These are phyloP conservation scores for Drosophila quasianomalipes DNA, from an alignment of 2,888 invertebrate genomes.

Conservation along the genomic window DNA sequence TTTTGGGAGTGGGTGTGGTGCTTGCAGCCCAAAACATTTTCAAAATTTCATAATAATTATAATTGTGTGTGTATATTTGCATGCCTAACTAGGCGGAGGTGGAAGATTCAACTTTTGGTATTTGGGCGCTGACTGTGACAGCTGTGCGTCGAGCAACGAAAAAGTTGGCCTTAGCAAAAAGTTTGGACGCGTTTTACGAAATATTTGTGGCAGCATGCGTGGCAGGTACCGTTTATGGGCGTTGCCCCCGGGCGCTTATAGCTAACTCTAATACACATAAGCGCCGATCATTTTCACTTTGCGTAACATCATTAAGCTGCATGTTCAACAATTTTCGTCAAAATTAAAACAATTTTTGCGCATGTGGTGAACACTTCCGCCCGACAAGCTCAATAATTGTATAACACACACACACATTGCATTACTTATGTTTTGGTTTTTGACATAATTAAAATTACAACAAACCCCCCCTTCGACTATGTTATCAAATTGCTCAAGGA, in stretches of 20 bases:
- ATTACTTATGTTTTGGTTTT: conserved; percentile 42
- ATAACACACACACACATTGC: conserved; percentile 22
- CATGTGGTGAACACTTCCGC: conserved; percentile 43
- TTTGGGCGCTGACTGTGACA: conserved; percentile 36
- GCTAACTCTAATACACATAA: conserved; percentile 5
- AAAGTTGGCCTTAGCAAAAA: conserved; percentile 45
- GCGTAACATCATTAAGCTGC: conserved; percentile 49
- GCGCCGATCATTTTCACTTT: conserved; percentile 43
- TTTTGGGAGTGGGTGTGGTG: not conserved
- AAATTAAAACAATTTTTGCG: conserved; percentile 48
- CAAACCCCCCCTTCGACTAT: not conserved
- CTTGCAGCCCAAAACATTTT: conserved; percentile 40
- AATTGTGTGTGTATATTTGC: conserved; percentile 70
- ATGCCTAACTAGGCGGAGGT: conserved; percentile 40
- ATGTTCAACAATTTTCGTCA: conserved; percentile 58
- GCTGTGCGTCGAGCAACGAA: conserved; percentile 48
- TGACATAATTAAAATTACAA: conserved; percentile 54
- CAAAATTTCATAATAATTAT: conserved; percentile 77
- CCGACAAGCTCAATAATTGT: conserved; percentile 72
- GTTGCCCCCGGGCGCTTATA: not conserved
- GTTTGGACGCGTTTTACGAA: conserved; percentile 43
- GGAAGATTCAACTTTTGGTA: conserved; percentile 9
- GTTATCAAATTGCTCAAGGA: conserved; percentile 37
- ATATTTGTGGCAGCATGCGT: conserved; percentile 64
- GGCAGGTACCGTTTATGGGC: conserved; percentile 33